phyloP scores from a whole-genome alignment of 2,113 vertebrate genomes.

The Pseudopipra pipra region DNA sequence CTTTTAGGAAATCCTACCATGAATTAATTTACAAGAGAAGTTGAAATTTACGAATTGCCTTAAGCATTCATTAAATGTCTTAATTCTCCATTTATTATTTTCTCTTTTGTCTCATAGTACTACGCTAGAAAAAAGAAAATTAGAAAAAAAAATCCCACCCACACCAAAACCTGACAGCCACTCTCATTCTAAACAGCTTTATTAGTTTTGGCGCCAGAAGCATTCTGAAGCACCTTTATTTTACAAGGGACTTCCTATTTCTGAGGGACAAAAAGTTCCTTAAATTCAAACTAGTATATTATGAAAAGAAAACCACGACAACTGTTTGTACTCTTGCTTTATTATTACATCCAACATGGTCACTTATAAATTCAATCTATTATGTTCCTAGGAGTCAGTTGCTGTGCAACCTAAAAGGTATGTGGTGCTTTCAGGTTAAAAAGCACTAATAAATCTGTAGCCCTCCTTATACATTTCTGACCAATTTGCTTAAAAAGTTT shows the following conservation, averaged over 20 bases:
- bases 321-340: constrained; percentile 73
- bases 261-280: constrained; percentile 51
- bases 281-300: constrained; percentile 65
- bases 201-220: constrained; percentile 36
- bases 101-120: background rate
- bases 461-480: constrained; percentile 60
- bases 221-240: constrained; percentile 35
- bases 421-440: constrained; percentile 69
- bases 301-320: constrained; percentile 76
- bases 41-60: background rate
- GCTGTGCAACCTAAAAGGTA: constrained; percentile 78
- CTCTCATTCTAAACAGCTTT: constrained; percentile 13
- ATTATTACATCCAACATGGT: constrained; percentile 73
- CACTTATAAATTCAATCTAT: constrained; percentile 73
- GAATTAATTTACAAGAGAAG: constrained; percentile 19
- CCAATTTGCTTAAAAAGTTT: constrained; percentile 67
- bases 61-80: constrained; percentile 3
- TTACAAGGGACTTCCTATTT: constrained; percentile 48
- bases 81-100: constrained; percentile 9
- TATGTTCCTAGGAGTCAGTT: constrained; percentile 77
- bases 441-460: constrained; percentile 73
- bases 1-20: background rate
- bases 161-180: background rate
- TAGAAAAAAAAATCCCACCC: background rate
- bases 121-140: background rate